Evolutionary conservation across 2,888 invertebrate species (phyloP).

Genomic region (Eustalomyia histrio): DNA sequence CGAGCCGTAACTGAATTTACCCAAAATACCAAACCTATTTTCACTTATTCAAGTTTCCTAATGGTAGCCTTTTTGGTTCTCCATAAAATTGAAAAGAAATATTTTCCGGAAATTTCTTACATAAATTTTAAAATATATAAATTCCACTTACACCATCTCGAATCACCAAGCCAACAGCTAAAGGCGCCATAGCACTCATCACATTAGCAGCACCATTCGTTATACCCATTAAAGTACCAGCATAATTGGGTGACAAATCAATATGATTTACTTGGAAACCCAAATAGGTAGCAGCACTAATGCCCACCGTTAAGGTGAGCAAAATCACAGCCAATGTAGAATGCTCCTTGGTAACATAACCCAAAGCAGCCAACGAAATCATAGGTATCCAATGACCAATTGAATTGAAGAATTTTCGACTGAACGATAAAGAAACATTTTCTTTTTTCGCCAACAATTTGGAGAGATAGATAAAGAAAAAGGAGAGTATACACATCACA

Average conservation of each 20-base stretch:
- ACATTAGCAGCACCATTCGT: conserved; percentile 89
- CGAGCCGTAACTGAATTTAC: no score
- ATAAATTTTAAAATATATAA: no score
- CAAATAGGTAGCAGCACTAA: conserved; percentile 87
- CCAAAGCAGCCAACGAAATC: conserved; percentile 83
- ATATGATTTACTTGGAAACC: conserved; percentile 92
- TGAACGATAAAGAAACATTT: conserved; percentile 75
- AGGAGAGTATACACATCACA: conserved; percentile 86
- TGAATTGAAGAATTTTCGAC: conserved; percentile 81
- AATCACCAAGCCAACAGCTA: conserved; percentile 85
- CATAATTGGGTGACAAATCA: conserved; percentile 91
- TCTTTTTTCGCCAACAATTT: conserved; percentile 80
- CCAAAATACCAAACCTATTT: no score
- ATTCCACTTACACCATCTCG: conserved; percentile 82
- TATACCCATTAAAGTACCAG: conserved; percentile 91
- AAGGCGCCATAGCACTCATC: conserved; percentile 89
- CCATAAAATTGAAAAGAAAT: no score
- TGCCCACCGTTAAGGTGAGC: conserved; percentile 86
- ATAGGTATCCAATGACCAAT: conserved; percentile 86
- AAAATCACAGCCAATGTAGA: conserved; percentile 82
- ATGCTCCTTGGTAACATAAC: conserved; percentile 79
- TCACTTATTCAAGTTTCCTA: no score
- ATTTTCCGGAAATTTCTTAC: no score
- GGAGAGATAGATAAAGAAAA: conserved; percentile 85
- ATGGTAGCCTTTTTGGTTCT: no score